Percentiles rank a stretch among this genome's conserved stretches.
phyloP scores from a whole-genome alignment of 2,797 vertebrate species.

The Micromesistius poutassou region DNA sequence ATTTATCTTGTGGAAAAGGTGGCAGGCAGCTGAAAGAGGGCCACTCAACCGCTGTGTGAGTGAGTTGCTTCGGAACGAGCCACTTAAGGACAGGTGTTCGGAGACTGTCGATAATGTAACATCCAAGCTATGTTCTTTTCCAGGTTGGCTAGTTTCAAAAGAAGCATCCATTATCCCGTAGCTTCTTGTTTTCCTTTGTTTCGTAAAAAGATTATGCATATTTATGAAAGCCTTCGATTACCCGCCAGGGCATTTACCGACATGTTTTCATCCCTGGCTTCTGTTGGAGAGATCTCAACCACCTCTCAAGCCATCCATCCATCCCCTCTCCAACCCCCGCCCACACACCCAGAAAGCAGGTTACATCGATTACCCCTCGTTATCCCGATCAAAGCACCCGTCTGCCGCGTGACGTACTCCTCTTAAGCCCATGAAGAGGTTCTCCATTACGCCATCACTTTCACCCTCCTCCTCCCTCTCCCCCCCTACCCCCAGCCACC shows the following conservation, averaged over 20 bases:
- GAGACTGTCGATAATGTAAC: constrained; percentile 54
- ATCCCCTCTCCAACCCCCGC: constrained; percentile 71
- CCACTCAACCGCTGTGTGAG: constrained; percentile 28
- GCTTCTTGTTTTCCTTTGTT: neutral
- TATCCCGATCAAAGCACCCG: constrained; percentile 74
- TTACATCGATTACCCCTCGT: constrained; percentile 61
- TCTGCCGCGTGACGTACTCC: constrained; percentile 71
- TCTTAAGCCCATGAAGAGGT: constrained; percentile 76
- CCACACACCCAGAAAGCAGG: constrained; percentile 75
- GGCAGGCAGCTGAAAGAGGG: constrained; percentile 25
- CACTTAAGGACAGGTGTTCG: constrained; percentile 50
- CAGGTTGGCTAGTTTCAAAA: constrained; percentile 61
- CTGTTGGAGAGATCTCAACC: constrained; percentile 50
- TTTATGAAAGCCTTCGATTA: constrained; percentile 67
- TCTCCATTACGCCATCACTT: constrained; percentile 75
- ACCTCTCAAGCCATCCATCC: constrained; percentile 51
- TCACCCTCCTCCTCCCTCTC: constrained; percentile 42
- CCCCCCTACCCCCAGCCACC: constrained; percentile 66
- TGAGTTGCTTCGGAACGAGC: constrained; percentile 39
- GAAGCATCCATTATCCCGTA: constrained; percentile 60
- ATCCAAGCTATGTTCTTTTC: constrained; percentile 60
- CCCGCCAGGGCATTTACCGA: constrained; percentile 61
- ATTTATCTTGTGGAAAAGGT: constrained; percentile 52
- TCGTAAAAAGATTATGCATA: constrained; percentile 58
- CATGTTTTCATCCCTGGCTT: constrained; percentile 59